phyloP scores from a whole-genome alignment of 2,113 vertebrate species.

The Apus apus region DNA sequence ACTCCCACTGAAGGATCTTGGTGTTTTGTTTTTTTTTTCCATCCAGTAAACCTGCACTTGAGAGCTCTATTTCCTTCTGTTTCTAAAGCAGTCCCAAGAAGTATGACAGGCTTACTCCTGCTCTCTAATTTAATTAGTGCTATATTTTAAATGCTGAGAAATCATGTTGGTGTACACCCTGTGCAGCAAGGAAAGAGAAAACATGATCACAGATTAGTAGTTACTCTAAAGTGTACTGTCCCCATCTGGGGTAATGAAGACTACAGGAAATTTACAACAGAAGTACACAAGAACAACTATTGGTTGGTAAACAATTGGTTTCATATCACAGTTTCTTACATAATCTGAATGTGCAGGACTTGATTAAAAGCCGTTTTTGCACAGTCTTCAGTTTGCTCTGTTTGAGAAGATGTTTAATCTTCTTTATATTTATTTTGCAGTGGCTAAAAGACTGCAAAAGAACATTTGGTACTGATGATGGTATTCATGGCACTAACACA shows the following conservation, averaged over 20 bases:
- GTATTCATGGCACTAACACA: slow-evolving; percentile 79
- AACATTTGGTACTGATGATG: slow-evolving; percentile 90
- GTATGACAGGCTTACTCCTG: neutral
- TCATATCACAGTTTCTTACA: accelerated
- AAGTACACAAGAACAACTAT: neutral
- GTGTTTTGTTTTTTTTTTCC: accelerated
- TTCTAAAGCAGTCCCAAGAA: neutral
- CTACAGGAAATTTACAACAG: neutral
- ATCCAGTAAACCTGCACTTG: neutral
- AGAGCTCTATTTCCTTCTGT: neutral
- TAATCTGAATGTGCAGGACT: neutral
- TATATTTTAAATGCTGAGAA: neutral
- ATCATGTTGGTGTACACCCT: neutral
- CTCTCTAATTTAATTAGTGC: neutral
- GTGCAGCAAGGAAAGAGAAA: neutral
- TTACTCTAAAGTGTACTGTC: neutral
- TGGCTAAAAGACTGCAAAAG: slow-evolving; percentile 97
- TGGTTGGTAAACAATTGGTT: neutral
- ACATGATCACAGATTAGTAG: neutral
- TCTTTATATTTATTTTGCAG: slow-evolving; percentile 71
- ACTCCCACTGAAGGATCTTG: neutral
- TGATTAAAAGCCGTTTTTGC: neutral
- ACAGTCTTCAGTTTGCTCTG: neutral
- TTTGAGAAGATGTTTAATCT: neutral
- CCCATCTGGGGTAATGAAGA: neutral